Conservation (phyloP, 2,113 vertebrate genomes). For the Papio anubis region DNA sequence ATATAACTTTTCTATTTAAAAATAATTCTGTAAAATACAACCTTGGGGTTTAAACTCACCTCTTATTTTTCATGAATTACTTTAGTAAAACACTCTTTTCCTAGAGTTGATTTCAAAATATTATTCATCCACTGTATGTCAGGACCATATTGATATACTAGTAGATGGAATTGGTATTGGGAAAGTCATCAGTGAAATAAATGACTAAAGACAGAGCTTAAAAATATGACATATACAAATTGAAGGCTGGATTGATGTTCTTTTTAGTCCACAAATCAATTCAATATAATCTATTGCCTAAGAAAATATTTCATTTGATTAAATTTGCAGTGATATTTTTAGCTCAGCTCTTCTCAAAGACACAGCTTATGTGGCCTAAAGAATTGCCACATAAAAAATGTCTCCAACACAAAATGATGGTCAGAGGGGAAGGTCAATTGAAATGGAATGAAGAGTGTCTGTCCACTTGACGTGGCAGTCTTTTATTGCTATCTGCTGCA, state of each 20-base stretch:
- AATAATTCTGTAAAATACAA: neutral
- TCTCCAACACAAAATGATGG: neutral
- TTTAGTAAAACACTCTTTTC: neutral
- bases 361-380: neutral
- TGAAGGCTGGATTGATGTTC: neutral
- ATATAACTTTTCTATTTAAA: neutral
- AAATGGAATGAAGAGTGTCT: neutral
- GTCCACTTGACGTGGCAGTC: neutral
- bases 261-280: neutral
- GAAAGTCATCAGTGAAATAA: neutral
- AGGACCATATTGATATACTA: neutral
- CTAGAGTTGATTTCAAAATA: neutral
- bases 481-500: neutral
- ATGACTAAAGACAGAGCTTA: neutral
- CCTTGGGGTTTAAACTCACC: neutral
- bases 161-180: neutral
- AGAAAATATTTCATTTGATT: neutral
- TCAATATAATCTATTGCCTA: neutral
- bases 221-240: neutral
- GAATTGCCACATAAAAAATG: neutral
- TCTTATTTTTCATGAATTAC: neutral
- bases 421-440: neutral
- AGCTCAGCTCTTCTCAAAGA: neutral
- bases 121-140: neutral
- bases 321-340: neutral